phyloP scores from a whole-genome alignment of 2,113 vertebrate species.

The Eonycteris spelaea region DNA sequence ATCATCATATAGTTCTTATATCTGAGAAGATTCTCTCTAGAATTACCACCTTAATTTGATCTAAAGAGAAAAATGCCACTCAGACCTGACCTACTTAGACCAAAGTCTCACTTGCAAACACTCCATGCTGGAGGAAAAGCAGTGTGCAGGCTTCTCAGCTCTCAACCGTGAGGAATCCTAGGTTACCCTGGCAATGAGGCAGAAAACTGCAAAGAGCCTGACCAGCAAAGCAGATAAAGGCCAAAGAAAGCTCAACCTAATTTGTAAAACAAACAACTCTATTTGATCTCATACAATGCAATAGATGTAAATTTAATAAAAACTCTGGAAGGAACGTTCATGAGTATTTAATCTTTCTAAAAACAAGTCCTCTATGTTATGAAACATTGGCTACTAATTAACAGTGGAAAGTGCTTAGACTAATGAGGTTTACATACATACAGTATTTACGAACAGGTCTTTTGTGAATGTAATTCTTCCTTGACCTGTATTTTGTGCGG shows the following conservation, averaged over 20 bases:
- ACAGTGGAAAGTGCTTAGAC: background rate
- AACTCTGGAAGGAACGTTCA: background rate
- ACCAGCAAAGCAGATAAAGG: slow-evolving; percentile 44
- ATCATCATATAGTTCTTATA: background rate
- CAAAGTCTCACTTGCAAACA: background rate
- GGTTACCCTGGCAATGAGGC: slow-evolving; percentile 48
- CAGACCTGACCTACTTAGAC: slow-evolving; percentile 45
- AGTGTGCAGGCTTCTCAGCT: background rate
- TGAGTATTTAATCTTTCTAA: background rate
- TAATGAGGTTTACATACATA: background rate
- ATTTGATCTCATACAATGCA: background rate
- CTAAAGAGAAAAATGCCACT: background rate
- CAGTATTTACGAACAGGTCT: background rate
- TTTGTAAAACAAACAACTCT: background rate
- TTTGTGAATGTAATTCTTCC: background rate
- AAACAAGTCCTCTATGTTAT: background rate
- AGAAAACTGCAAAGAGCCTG: slow-evolving; percentile 38
- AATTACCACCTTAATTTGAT: slow-evolving; percentile 23
- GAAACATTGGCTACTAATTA: slow-evolving; percentile 17
- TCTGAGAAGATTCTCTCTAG: background rate
- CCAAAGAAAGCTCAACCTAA: background rate
- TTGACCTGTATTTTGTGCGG: background rate
- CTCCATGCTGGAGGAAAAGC: background rate
- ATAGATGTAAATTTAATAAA: background rate
- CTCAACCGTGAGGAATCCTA: background rate